Evolutionary conservation across 2,888 invertebrate species (phyloP).

Genomic region (Reticulitermes lucifugus): DNA sequence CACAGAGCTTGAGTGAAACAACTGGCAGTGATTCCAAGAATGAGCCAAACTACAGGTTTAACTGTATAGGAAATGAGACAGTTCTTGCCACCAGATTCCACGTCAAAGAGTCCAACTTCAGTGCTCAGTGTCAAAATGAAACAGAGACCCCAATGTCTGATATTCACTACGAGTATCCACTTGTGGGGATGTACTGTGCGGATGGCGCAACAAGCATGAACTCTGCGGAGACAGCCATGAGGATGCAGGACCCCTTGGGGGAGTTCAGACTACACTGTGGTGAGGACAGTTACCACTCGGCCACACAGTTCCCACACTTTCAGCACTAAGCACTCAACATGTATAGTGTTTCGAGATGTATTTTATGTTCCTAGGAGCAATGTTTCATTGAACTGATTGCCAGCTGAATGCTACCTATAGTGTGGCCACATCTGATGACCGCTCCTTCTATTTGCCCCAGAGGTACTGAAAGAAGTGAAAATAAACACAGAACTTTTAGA

Average conservation of each 20-base stretch:
- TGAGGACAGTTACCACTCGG: not conserved
- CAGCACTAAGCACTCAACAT: constrained; percentile 22
- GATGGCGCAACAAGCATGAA: constrained; percentile 1
- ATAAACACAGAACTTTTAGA: no score
- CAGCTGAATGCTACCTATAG: not conserved
- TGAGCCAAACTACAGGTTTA: not conserved
- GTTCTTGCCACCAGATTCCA: not conserved
- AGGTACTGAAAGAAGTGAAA: no score
- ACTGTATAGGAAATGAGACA: not conserved
- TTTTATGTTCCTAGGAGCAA: constrained; percentile 13
- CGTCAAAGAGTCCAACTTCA: no score
- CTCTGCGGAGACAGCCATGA: not conserved
- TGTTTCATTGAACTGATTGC: not conserved
- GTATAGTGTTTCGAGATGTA: not conserved
- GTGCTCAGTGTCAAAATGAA: not conserved
- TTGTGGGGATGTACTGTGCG: constrained; percentile 6
- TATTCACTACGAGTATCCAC: constrained; percentile 11
- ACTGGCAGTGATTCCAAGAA: constrained; percentile 13
- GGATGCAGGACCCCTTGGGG: not conserved
- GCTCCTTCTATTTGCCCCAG: no score
- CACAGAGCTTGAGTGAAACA: not conserved
- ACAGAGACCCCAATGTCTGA: not conserved
- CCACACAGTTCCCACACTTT: constrained; percentile 23
- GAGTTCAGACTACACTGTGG: constrained; percentile 29
- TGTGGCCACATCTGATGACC: no score